Evolutionary conservation across 2,797 vertebrate genomes (phyloP).

Genomic region (Buceros bicornis): DNA sequence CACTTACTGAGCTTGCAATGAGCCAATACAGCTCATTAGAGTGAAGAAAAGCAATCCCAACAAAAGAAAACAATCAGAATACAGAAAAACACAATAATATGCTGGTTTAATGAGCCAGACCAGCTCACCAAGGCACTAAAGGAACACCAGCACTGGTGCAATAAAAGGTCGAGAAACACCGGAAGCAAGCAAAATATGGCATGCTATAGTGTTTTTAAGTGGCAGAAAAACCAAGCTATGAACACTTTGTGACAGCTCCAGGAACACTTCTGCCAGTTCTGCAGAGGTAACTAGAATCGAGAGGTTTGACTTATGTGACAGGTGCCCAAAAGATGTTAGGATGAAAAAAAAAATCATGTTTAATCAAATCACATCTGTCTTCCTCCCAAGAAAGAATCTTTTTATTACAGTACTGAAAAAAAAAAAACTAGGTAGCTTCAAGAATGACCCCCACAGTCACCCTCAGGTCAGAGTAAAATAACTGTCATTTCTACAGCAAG

Average conservation of each 20-base stretch:
- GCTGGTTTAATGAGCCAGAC: conserved; percentile 31
- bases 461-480: background rate
- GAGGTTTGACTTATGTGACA: background rate
- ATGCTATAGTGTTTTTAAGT: background rate
- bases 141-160: background rate
- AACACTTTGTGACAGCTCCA: background rate
- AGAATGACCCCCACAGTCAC: background rate
- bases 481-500: background rate
- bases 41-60: conserved; percentile 7
- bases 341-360: background rate
- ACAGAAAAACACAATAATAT: background rate
- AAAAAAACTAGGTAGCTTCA: background rate
- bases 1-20: background rate
- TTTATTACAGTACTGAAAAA: background rate
- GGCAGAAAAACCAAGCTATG: background rate
- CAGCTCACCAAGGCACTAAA: conserved; percentile 4
- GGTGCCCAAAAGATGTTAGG: background rate
- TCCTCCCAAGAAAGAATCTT: background rate
- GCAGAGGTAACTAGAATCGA: background rate
- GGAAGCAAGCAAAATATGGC: background rate
- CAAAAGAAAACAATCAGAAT: conserved; percentile 15
- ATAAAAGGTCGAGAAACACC: conserved; percentile 5
- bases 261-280: background rate
- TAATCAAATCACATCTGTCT: background rate
- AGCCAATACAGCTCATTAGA: conserved; percentile 26